Percentiles rank a stretch among this genome's conserved stretches.
Evolutionary conservation across 2,797 vertebrate genomes (phyloP).

Genomic region (Oreonectes daqikongensis): DNA sequence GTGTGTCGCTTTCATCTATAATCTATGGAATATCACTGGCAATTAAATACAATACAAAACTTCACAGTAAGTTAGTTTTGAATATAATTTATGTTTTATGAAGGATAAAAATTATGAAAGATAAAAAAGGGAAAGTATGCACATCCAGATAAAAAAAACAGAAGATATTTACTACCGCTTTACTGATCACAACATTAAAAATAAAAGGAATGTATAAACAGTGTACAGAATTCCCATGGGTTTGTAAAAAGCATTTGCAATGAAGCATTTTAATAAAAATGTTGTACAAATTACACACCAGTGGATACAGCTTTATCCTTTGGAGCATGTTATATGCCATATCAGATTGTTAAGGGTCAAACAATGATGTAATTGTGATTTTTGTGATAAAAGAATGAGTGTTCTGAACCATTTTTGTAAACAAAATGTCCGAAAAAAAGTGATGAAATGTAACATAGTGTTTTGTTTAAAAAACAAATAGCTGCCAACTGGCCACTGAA

Average conservation of each 20-base stretch:
- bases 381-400: no score
- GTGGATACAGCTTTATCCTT: background rate
- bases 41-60: background rate
- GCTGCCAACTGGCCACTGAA: conserved; percentile 32
- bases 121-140: no score
- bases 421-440: background rate
- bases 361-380: background rate
- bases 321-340: background rate
- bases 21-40: conserved; percentile 75
- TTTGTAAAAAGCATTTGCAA: no score
- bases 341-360: background rate
- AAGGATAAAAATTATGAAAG: no score
- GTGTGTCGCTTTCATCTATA: conserved; percentile 93
- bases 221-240: no score
- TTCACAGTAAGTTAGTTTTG: background rate
- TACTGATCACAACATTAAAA: no score
- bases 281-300: background rate
- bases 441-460: background rate
- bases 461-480: conserved; percentile 27
- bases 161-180: no score
- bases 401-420: no score
- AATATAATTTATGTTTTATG: no score
- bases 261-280: background rate
- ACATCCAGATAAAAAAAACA: no score
- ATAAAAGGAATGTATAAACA: no score